These are phyloP conservation scores for Theocolax elegans DNA, from an alignment of 1,140 invertebrate species.

Conservation along the genomic window DNA sequence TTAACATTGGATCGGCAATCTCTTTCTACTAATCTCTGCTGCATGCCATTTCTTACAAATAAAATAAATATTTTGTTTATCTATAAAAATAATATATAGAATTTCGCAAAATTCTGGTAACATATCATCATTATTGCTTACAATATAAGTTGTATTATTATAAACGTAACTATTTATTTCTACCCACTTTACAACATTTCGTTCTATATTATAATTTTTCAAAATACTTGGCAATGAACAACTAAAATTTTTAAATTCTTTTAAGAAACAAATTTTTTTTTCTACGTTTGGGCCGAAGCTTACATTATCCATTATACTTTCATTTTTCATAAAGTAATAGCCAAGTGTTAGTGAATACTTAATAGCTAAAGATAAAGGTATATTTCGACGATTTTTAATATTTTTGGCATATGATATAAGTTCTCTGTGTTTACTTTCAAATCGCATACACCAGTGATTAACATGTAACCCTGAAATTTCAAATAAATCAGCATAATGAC, in stretches of 20 bases:
- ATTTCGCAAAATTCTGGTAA: neutral
- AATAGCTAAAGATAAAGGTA: neutral
- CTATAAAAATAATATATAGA: neutral
- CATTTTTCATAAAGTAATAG: neutral
- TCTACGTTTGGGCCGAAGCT: neutral
- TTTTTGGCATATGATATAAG: neutral
- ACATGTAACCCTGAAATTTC: neutral
- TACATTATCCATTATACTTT: neutral
- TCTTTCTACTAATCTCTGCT: too few species aligned
- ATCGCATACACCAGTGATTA: constrained; percentile 12
- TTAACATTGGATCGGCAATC: too few species aligned
- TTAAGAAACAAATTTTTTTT: neutral
- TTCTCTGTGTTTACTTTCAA: neutral
- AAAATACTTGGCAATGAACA: neutral
- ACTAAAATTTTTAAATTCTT: neutral
- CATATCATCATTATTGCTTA: neutral
- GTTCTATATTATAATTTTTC: neutral
- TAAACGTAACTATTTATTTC: neutral
- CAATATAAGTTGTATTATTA: neutral
- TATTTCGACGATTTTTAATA: neutral
- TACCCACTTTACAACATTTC: neutral
- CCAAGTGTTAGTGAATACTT: neutral
- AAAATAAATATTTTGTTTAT: neutral
- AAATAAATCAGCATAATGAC: constrained; percentile 3
- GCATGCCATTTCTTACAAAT: neutral